Base-by-base conservation (phyloP, 2,113 vertebrate genomes). In the Spea multiplicata region DNA sequence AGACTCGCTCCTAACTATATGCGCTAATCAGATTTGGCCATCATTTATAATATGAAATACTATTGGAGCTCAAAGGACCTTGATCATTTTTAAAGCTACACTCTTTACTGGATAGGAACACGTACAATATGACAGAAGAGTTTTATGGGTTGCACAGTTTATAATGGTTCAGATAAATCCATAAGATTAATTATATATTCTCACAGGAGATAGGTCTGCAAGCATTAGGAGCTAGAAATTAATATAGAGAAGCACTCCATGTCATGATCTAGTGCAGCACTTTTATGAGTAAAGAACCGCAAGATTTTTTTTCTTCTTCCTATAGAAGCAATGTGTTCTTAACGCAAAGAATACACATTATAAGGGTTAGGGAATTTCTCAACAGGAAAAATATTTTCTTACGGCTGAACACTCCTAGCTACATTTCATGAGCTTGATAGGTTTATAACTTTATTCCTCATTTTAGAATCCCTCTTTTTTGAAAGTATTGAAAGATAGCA, bases 331-430 rank as follows among this genome's bases (percentile, higher is more conserved):
- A 80, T 74, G 14, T 68, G 71, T 73, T 57, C 55, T 67, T 80
- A 80, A 80, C 73, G 16, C 67, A 59, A 80, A 64, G 68, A 80
- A 74, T 80, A 62, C 65, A 53, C 52, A 80, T 74, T 80, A 68
- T 66, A 79, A 79, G 73, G 52, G 73, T 80, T 74, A 68, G 78
- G 78, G 71, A 74, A 68, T 74, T 80, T 80, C 16, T 71, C 16
- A 71, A 53, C 65, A 59, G 50, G 45, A 68, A 74, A 80, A 59
- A 80, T 61, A 74, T 74, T 74, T 80, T 52, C 64, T 65, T 13
- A 66, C 45, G 68, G 65, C 46, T 48, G 50, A 44, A 12, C 47
- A 50, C 44, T 45, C 57, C 62, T 59, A 73, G 61, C 62, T 17
- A 73, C 62, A 80, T 73, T 57, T 80, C 71, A 66, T 67, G 4